Base-by-base conservation (phyloP, 2,888 invertebrate genomes). In the Dorcus parallelipipedus region DNA sequence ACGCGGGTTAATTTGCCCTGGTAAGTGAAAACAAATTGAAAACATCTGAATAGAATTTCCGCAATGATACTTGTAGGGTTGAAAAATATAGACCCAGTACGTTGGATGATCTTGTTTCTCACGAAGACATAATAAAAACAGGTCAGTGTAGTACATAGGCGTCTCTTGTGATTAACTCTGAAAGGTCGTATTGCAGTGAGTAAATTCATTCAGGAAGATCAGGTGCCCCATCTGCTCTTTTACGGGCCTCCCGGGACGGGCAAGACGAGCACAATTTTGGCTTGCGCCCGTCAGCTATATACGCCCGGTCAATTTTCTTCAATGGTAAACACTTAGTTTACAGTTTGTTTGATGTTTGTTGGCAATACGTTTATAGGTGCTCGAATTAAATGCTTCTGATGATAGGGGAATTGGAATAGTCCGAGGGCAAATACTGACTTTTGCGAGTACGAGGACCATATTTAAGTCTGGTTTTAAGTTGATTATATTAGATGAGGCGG, bases 161-260 rank as follows among this genome's bases (percentile, higher is more conserved):
- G 38, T n/a, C 23, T 48, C 47, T 49, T n/a, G 53, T 57, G 26
- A 55, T 56, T 26, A 45, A 48, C 17, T 49, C 49, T 50, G 47
- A 38, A 54, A 20, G 73, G 60, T 64, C 79, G 33, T 23, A 57
- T 80, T 83, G 58, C 73, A 94, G 92, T 94, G 58, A 87, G 84
- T 64, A 90, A 89, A 73, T 95, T 97, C 76, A 95, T 98, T 69
- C 84, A 87, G 59, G 91, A 95, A 73, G 91, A 95, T 73, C 92
- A 94, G 68, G 79, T 99, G 49, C 99, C 99, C 0, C 98, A 99
- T 83, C 81, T 99, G 55, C 79, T 99, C 26, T 93, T 99, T 71
- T 99, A 99, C 81, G 99, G 99, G 0, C 98, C 98, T 8, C 97
- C 98, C 0, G 99, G 98, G 54, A 98, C 97, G 26, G 98, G 96